Base-by-base conservation (phyloP, 92 coral and sea anemone species). In the Zoanthus gigantus region DNA sequence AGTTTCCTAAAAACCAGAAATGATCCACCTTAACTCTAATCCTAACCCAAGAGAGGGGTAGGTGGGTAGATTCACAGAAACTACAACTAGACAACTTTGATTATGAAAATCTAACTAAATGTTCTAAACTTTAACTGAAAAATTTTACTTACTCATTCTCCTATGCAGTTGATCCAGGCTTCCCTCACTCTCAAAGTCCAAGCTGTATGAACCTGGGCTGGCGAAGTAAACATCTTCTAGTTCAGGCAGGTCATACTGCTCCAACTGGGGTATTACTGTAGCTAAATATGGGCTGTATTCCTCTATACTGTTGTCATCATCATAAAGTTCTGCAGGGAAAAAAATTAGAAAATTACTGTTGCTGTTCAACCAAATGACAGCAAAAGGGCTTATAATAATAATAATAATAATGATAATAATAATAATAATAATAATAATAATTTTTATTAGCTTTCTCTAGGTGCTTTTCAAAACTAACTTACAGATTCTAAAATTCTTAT, bases 231-330 rank as follows among this genome's bases (percentile, higher is more conserved):
- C 85, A 15, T 81, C 85, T 18, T 81, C 85, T 17, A 81, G 60
- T 12, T 81, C 75, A 8, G 85, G 85, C 8, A 81, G 37, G 16
- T 81, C 85, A 42, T 81, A 81, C 85, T 81, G 60, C 44, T 54
- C 85, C 85, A 81, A 73, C 60, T 81, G 85, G 47, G 63, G 85
- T 71, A 81, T 23, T 4, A 81, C 54, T 28, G 85, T 65, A 9
- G 85, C 75, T 71, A 81, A 18, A 52, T 81, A 81, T 3, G 85
- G 85, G 44, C 85, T 66, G 61, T 81, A 81, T 13, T 81, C 85
- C 85, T 81, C 85, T 23, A 11, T 17, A 66, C 63, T 5, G 75
- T 46, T 7, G 2, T 81, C 85, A 46, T 81, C 85, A 0, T 66
- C 85, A 23, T 42, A 81, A 46, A 81, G 37, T 23, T 53, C 85